phyloP scores from a whole-genome alignment of 2,113 vertebrate genomes.

The Misgurnus anguillicaudatus region DNA sequence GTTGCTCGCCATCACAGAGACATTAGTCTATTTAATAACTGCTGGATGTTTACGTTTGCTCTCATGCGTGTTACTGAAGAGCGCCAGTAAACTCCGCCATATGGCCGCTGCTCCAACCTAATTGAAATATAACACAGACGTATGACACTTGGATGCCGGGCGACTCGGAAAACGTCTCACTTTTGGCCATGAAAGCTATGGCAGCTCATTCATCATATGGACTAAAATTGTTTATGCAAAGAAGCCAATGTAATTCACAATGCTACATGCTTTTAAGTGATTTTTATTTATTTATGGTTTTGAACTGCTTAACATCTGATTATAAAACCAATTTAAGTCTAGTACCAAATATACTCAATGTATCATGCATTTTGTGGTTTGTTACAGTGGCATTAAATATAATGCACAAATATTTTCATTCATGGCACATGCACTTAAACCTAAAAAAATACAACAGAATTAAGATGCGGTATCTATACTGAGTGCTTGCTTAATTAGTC shows the following conservation, averaged over 20 bases:
- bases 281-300: no score
- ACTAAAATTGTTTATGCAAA: slow-evolving; percentile 10
- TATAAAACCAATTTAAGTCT: no score
- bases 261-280: no score
- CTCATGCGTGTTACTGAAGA: slow-evolving; percentile 18
- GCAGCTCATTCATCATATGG: neutral
- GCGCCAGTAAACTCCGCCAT: slow-evolving; percentile 19
- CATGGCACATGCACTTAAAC: no score
- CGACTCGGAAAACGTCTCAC: neutral
- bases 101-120: slow-evolving; percentile 17
- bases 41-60: slow-evolving; percentile 28
- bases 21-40: slow-evolving; percentile 19
- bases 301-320: no score
- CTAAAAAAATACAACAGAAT: no score
- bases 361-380: no score
- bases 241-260: slow-evolving; percentile 11
- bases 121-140: slow-evolving; percentile 28
- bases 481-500: no score
- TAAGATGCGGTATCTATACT: no score
- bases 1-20: neutral
- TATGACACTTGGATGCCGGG: neutral
- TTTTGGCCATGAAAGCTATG: slow-evolving; percentile 16
- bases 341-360: no score
- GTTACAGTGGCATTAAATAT: no score
- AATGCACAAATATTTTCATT: no score